These are phyloP conservation scores for Anthoscopus minutus DNA, from an alignment of 2,113 vertebrate species.

Conservation along the genomic window DNA sequence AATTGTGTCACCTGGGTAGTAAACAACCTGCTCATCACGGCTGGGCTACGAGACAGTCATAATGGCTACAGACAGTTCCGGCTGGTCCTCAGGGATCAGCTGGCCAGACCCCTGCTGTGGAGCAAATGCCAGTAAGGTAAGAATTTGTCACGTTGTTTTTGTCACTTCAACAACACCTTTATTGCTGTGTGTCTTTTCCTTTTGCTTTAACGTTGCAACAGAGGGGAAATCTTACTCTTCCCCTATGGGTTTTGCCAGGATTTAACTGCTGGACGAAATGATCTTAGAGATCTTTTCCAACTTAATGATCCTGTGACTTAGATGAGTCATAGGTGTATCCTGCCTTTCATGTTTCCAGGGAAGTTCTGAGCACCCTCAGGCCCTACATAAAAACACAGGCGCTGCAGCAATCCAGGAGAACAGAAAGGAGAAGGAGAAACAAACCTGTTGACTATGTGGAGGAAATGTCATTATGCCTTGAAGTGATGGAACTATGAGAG, in stretches of 20 bases:
- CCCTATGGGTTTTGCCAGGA: background rate
- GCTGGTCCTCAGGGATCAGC: background rate
- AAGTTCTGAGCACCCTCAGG: background rate
- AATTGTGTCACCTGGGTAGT: background rate
- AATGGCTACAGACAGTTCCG: background rate
- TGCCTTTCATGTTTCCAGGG: background rate
- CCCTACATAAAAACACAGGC: background rate
- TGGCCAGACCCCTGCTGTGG: background rate
- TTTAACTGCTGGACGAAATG: background rate
- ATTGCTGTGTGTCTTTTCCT: background rate
- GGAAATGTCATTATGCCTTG: background rate
- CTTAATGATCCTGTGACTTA: background rate
- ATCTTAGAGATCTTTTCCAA: background rate
- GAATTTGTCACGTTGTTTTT: background rate
- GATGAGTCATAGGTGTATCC: background rate
- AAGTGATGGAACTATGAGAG: background rate
- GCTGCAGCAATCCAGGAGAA: background rate
- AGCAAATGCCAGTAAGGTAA: background rate
- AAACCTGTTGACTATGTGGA: background rate
- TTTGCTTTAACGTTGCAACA: background rate
- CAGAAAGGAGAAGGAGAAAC: background rate
- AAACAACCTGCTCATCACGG: background rate
- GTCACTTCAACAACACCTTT: background rate
- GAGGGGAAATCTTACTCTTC: background rate
- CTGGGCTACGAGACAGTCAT: background rate